A percentile compares a stretch with the other conserved stretches of the same genome.
Conservation (phyloP, 2,888 invertebrate species). For the Biston stratarius region DNA sequence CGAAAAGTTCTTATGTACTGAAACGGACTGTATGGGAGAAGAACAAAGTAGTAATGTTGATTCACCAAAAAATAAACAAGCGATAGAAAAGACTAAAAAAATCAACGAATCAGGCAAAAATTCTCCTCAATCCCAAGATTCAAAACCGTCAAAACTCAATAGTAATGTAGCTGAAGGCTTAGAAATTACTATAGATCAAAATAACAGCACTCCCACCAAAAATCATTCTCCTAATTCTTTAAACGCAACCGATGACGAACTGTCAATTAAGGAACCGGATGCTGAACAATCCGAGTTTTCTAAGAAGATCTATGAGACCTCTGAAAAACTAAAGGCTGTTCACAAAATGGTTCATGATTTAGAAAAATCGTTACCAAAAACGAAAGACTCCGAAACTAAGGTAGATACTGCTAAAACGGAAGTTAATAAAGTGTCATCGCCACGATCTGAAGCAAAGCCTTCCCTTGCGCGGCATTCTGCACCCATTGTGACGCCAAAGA, state of each 20-base stretch:
- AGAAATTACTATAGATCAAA: slow-evolving; percentile 58
- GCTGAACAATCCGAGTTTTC: slow-evolving; percentile 80
- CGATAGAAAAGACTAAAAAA: slow-evolving; percentile 75
- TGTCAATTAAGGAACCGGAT: slow-evolving; percentile 71
- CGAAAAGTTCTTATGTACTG: slow-evolving; percentile 80
- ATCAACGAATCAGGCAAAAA: slow-evolving; percentile 63
- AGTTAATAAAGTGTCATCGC: slow-evolving; percentile 67
- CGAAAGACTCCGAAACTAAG: slow-evolving; percentile 71
- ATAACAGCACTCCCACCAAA: slow-evolving; percentile 54
- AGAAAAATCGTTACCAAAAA: slow-evolving; percentile 77
- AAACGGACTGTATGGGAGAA: slow-evolving; percentile 81
- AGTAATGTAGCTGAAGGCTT: slow-evolving; percentile 53
- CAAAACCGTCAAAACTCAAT: slow-evolving; percentile 56
- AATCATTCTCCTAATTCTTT: slow-evolving; percentile 57
- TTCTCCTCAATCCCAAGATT: slow-evolving; percentile 53
- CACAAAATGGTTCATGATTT: slow-evolving; percentile 81
- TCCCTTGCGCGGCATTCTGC: slow-evolving; percentile 74
- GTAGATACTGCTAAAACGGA: slow-evolving; percentile 68
- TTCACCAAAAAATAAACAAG: slow-evolving; percentile 66
- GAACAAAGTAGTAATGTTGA: slow-evolving; percentile 70
- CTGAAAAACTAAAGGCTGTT: slow-evolving; percentile 82
- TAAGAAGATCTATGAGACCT: slow-evolving; percentile 82
- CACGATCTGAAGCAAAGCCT: slow-evolving; percentile 71
- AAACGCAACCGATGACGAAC: slow-evolving; percentile 67
- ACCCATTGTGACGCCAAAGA: slow-evolving; percentile 90